phyloP scores from a whole-genome alignment of 2,113 vertebrate species.

The Syrmaticus mikado region DNA sequence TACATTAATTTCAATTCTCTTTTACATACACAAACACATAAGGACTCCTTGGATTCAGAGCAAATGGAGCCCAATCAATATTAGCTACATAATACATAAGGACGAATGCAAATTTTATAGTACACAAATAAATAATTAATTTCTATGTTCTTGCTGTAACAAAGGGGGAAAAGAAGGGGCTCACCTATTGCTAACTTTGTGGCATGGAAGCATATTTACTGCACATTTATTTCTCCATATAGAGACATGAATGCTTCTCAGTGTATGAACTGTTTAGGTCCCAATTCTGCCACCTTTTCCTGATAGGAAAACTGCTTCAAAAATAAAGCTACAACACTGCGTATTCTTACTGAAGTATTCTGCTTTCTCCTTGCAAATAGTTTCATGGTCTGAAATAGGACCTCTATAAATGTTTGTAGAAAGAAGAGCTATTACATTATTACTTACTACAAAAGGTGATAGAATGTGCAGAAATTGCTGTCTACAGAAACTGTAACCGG shows the following conservation, averaged over 20 bases:
- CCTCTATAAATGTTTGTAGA: not conserved
- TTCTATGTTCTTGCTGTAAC: conserved; percentile 71
- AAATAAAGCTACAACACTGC: not conserved
- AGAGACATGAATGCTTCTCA: not conserved
- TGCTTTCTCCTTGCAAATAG: not conserved
- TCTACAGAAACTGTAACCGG: not conserved
- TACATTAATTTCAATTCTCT: conserved; percentile 51
- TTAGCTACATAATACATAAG: conserved; percentile 74
- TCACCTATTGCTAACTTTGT: not conserved
- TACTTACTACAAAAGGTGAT: not conserved
- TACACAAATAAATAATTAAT: conserved; percentile 78
- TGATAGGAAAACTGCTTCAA: not conserved
- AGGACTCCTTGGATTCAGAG: conserved; percentile 39
- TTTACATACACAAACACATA: conserved; percentile 49
- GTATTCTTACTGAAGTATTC: not conserved
- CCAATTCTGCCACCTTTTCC: not conserved
- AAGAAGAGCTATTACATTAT: not conserved
- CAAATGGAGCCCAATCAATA: conserved; percentile 71
- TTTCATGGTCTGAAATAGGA: not conserved
- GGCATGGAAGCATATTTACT: not conserved
- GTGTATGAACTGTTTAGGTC: not conserved
- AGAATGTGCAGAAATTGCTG: rapidly evolving
- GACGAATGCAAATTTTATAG: conserved; percentile 70
- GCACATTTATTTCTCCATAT: not conserved
- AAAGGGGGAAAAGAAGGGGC: conserved; percentile 31